Percentiles rank a stretch among this genome's conserved stretches.
These are phyloP conservation scores for Maccullochella peelii DNA, from an alignment of 2,113 vertebrate genomes.

Conservation along the genomic window DNA sequence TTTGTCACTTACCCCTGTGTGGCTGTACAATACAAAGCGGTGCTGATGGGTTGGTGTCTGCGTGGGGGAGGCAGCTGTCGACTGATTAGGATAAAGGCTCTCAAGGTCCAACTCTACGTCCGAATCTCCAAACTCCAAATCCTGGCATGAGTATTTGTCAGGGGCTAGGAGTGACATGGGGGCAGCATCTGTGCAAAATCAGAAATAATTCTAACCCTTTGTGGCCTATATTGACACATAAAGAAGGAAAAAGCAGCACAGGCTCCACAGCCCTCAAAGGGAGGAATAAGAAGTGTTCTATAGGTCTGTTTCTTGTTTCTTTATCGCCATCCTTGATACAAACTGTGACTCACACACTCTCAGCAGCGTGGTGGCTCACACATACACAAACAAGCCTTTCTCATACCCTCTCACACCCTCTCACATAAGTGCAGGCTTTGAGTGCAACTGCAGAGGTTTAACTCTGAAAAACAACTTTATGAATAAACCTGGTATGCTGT, in stretches of 20 bases:
- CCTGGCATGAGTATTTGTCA: background rate
- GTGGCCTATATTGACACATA: background rate
- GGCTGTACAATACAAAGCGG: background rate
- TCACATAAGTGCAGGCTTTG: conserved; percentile 49
- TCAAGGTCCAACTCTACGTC: conserved; percentile 53
- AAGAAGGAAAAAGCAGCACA: background rate
- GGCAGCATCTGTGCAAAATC: conserved; percentile 31
- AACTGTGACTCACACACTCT: conserved; percentile 11
- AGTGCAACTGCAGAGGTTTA: conserved; percentile 33
- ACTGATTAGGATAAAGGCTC: conserved; percentile 27
- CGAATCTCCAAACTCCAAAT: conserved; percentile 34
- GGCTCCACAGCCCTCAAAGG: conserved; percentile 2
- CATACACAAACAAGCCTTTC: conserved; percentile 56
- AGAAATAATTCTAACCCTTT: background rate
- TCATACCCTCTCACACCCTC: conserved; percentile 18
- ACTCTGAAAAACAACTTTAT: conserved; percentile 56
- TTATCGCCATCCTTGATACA: background rate
- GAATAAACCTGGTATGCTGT: conserved; percentile 40
- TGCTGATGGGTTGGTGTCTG: background rate
- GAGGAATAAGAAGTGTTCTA: background rate
- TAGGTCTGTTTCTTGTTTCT: background rate
- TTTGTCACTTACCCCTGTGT: conserved; percentile 53
- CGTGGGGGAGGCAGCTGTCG: background rate
- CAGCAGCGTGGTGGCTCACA: background rate
- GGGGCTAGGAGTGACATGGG: background rate